Base-by-base conservation (phyloP, 1,140 invertebrate genomes). In the Diorhabda elongata region DNA sequence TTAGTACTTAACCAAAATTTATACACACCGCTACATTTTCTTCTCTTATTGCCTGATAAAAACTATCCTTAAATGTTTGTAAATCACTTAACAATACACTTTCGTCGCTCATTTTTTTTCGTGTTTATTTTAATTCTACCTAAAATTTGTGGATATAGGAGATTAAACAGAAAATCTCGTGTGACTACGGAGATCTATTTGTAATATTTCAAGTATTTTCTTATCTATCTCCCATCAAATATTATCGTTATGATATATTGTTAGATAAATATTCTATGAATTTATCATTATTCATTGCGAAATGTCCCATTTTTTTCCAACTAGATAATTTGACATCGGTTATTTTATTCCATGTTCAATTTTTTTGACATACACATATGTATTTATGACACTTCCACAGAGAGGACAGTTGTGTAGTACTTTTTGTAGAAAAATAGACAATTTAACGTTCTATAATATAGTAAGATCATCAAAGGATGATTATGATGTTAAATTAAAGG, bases 1-100 rank as follows among this genome's bases (percentile, higher is more conserved):
- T 57, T 3, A 58, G 56, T 58, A 57, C 3, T 3, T 57, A 4
- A 7, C 52, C 52, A 59, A 59, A 11, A 26, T 58, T 65, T 5
- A 8, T 8, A 73, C 72, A 73, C 67, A 75, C 74, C 63, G 64
- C 62, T 26, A 72, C 43, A 70, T 75, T 74, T 45, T 75, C 72
- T 43, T 75, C 74, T 45, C 58, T 63, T 41, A 75, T 62, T 6
- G 72, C 74, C n/a, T 52, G 47, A n/a, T n/a, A 8, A 4, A 52
- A 52, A 52, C 47, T 52, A 41, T 74, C 72, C 66, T 74, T 74
- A 47, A 75, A 75, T 44, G 73, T 58, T 67, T 70, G 60, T 7
- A 70, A 69, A 58, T 70, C 71, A 8, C 63, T 41, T 6, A 58
- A 47, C 4, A 52, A n/a, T 6, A 52, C 47, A 52, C 47, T 52